phyloP scores from a whole-genome alignment of 2,113 vertebrate species.

The Pogonocichla stellata region DNA sequence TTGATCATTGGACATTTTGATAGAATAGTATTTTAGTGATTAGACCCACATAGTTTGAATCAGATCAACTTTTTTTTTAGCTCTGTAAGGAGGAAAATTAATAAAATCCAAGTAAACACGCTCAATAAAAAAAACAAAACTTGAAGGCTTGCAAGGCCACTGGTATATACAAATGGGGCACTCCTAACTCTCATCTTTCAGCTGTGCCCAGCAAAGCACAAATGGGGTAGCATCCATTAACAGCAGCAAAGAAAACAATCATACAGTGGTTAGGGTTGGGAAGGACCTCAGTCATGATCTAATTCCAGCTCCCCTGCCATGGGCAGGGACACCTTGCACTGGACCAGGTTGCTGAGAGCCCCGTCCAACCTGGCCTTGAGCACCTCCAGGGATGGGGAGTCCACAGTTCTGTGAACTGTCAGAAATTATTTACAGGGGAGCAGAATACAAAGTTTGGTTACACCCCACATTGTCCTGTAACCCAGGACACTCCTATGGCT shows the following conservation, averaged over 20 bases:
- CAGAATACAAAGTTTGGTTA: neutral
- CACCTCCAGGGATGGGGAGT: neutral
- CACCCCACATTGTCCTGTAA: neutral
- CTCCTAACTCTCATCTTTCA: neutral
- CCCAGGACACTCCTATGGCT: neutral
- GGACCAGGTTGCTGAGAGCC: neutral
- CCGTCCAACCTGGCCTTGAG: neutral
- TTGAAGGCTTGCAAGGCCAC: neutral
- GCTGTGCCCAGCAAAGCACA: neutral
- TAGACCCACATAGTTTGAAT: neutral
- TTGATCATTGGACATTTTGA: neutral
- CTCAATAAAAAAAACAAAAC: neutral
- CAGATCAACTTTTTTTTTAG: neutral
- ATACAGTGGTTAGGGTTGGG: neutral
- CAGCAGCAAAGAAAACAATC: neutral
- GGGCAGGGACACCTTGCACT: neutral
- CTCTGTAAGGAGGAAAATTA: neutral
- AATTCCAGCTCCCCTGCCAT: neutral
- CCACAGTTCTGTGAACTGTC: neutral
- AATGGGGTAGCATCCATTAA: neutral
- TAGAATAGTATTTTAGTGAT: neutral
- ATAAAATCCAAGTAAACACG: neutral
- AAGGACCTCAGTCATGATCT: neutral
- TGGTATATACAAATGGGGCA: neutral
- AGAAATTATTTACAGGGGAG: neutral